These are phyloP conservation scores for Cistogaster globosa DNA, from an alignment of 2,888 invertebrate species.

Conservation along the genomic window DNA sequence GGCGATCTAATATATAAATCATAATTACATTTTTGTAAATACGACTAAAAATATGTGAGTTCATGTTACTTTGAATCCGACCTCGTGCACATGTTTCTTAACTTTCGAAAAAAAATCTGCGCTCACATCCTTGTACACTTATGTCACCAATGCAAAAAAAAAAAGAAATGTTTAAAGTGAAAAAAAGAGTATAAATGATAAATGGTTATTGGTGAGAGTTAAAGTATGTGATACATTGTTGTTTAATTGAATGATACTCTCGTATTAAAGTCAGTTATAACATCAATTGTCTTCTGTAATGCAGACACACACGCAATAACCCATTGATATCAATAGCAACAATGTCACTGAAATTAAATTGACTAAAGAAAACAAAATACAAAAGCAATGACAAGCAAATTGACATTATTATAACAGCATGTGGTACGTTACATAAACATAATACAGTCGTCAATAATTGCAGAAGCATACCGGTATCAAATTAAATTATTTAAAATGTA, in stretches of 20 bases:
- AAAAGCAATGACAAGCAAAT: slow-evolving; percentile 74
- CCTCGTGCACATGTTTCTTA: no score
- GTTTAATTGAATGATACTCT: slow-evolving; percentile 62
- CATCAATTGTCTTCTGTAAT: slow-evolving; percentile 48
- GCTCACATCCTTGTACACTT: background rate
- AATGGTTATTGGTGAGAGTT: slow-evolving; percentile 4
- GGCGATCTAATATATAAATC: no score
- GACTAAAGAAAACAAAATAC: slow-evolving; percentile 53
- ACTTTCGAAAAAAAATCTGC: no score
- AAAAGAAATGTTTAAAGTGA: slow-evolving; percentile 15
- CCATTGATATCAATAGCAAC: slow-evolving; percentile 11
- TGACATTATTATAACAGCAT: slow-evolving; percentile 75
- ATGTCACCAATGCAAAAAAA: background rate
- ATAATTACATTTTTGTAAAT: no score
- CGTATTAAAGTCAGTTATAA: slow-evolving; percentile 65
- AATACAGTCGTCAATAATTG: background rate
- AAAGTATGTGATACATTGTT: slow-evolving; percentile 45
- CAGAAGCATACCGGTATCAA: no score
- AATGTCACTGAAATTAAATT: slow-evolving; percentile 48
- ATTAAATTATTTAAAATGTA: no score
- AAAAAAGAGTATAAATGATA: slow-evolving; percentile 38
- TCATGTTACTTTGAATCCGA: no score
- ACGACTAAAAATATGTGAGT: no score
- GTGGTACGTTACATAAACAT: slow-evolving; percentile 62
- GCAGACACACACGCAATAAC: background rate